Evolutionary conservation across 2,113 vertebrate genomes (phyloP).

Genomic region (Falco punctatus): DNA sequence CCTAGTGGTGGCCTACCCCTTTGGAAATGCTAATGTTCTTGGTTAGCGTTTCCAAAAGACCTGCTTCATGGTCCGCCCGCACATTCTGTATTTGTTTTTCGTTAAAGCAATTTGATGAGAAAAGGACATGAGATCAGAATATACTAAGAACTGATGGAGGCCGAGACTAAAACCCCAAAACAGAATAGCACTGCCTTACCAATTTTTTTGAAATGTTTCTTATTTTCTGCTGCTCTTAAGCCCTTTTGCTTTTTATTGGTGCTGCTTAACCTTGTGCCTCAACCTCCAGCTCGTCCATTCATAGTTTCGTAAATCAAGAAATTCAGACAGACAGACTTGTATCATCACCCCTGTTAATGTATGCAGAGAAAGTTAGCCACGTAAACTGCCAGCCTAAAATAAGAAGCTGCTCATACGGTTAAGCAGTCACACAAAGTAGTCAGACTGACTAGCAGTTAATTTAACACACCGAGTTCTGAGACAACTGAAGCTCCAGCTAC

Average conservation of each 20-base stretch:
- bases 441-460: neutral
- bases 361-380: neutral
- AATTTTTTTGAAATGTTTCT: neutral
- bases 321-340: neutral
- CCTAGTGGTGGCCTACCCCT: neutral
- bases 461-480: neutral
- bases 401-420: neutral
- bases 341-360: neutral
- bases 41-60: neutral
- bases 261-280: neutral
- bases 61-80: neutral
- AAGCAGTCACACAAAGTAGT: neutral
- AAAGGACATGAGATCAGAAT: neutral
- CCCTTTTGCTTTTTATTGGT: neutral
- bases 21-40: fast-evolving
- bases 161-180: neutral
- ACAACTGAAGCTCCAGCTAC: neutral
- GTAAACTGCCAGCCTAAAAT: neutral
- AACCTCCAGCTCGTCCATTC: neutral
- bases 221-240: neutral
- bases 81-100: neutral
- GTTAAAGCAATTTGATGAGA: neutral
- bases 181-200: fast-evolving
- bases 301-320: neutral
- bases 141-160: neutral